These are phyloP conservation scores for Chymomyza costata DNA, from an alignment of 1,140 invertebrate genomes.

Conservation along the genomic window DNA sequence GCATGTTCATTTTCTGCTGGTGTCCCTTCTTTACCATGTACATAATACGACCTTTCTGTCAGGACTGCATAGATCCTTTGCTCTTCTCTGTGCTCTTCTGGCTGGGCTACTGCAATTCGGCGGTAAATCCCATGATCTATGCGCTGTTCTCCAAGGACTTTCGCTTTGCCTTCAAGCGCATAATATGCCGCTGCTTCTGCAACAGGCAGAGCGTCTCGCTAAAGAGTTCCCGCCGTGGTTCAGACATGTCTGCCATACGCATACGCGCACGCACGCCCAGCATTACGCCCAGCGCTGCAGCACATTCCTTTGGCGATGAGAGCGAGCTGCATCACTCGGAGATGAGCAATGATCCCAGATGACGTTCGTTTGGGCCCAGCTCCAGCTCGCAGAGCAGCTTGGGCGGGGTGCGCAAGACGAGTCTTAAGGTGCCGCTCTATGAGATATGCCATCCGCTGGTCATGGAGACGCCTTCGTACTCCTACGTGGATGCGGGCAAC, in stretches of 20 bases:
- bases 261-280: constrained; percentile 77
- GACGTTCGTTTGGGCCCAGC: constrained; percentile 76
- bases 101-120: constrained; percentile 95
- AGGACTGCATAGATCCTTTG: constrained; percentile 81
- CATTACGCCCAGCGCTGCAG: constrained; percentile 74
- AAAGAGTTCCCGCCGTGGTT: constrained; percentile 78
- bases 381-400: constrained; percentile 72
- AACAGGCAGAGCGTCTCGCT: constrained; percentile 59
- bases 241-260: constrained; percentile 80
- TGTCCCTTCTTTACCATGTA: constrained; percentile 93
- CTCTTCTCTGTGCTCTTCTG: constrained; percentile 90
- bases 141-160: constrained; percentile 91
- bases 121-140: constrained; percentile 91
- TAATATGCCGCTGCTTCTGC: constrained; percentile 80
- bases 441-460: constrained; percentile 74
- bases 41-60: constrained; percentile 84
- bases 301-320: constrained; percentile 77
- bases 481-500: constrained; percentile 48
- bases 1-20: constrained; percentile 94
- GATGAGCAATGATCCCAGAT: constrained; percentile 77
- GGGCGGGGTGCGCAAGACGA: constrained; percentile 68
- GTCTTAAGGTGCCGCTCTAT: constrained; percentile 66
- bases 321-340: constrained; percentile 77
- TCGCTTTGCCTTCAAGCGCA: constrained; percentile 87
- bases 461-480: constrained; percentile 66